These are phyloP conservation scores for Chlorospingus semifuscus DNA, from an alignment of 2,797 vertebrate genomes.

Conservation along the genomic window DNA sequence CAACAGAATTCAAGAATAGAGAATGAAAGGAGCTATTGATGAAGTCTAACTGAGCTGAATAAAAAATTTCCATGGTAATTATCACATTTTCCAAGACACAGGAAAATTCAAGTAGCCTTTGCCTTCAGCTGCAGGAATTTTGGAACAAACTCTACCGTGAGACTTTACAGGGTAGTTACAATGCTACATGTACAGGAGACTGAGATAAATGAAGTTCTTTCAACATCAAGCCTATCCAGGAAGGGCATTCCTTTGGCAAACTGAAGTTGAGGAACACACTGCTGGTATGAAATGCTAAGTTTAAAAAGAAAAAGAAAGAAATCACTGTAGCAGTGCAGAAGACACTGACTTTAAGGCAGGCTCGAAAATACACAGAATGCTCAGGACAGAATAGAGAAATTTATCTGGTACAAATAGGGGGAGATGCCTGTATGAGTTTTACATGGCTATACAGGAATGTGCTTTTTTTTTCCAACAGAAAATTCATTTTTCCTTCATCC, in stretches of 20 bases:
- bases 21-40: background rate
- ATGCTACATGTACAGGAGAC: background rate
- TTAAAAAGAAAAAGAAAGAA: background rate
- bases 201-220: background rate
- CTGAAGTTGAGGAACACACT: background rate
- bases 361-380: background rate
- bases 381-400: background rate
- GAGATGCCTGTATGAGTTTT: background rate
- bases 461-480: background rate
- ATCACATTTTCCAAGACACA: background rate
- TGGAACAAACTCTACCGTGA: background rate
- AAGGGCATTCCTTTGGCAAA: background rate
- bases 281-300: background rate
- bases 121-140: background rate
- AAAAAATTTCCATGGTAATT: background rate
- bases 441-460: background rate
- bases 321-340: background rate
- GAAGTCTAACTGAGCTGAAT: background rate
- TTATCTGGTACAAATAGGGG: background rate
- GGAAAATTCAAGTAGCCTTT: background rate
- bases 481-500: background rate
- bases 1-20: background rate
- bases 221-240: background rate
- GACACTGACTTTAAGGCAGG: constrained; percentile 13
- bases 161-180: background rate